Percentiles rank a stretch among this genome's conserved stretches.
Conservation (phyloP, 2,888 invertebrate genomes). For the Eumerus sabulonum region DNA sequence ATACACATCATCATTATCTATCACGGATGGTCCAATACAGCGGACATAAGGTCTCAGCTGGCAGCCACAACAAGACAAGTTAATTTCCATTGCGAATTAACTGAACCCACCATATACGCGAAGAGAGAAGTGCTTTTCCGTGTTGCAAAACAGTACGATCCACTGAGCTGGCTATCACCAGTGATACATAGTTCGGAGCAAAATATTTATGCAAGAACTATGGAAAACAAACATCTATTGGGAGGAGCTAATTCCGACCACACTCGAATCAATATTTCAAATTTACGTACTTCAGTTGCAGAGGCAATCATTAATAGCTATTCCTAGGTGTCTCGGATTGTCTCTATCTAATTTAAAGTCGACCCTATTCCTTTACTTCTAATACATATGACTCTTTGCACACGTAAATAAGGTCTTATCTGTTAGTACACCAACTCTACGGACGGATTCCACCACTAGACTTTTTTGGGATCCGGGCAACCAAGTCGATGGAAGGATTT, state of each 20-base stretch:
- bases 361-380: neutral
- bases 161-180: neutral
- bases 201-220: neutral
- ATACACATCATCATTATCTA: neutral
- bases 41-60: too few species aligned
- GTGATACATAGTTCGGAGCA: neutral
- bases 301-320: neutral
- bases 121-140: neutral
- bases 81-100: too few species aligned
- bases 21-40: too few species aligned
- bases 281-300: neutral
- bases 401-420: neutral
- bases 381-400: neutral
- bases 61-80: too few species aligned
- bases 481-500: slow-evolving; percentile 1
- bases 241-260: neutral
- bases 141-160: neutral
- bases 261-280: neutral
- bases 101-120: neutral
- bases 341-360: neutral
- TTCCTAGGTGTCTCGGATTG: slow-evolving; percentile 24
- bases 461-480: neutral
- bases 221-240: neutral
- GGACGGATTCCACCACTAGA: neutral
- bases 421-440: neutral